phyloP scores from a whole-genome alignment of 2,113 vertebrate species.

The Panurus biarmicus region DNA sequence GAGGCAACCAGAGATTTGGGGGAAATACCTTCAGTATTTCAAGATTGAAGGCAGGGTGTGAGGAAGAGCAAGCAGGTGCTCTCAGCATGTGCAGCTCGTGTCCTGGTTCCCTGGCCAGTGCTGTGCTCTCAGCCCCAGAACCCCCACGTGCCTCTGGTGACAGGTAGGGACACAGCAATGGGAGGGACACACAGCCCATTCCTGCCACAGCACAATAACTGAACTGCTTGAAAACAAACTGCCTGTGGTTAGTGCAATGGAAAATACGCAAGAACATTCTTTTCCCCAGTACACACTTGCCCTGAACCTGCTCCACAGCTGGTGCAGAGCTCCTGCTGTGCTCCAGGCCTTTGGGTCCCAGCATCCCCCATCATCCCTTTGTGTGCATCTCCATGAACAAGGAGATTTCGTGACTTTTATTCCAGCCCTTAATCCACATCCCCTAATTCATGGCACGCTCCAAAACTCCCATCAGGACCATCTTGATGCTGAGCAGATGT shows the following conservation, averaged over 20 bases:
- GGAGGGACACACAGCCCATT: not conserved
- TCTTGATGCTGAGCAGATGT: not conserved
- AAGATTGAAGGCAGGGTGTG: not conserved
- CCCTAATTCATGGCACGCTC: fast-evolving
- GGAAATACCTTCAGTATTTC: not conserved
- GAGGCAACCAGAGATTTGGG: not conserved
- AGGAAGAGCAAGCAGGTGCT: not conserved
- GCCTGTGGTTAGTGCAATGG: conserved; percentile 22
- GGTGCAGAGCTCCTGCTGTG: not conserved
- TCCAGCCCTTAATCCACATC: not conserved
- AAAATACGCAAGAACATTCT: not conserved
- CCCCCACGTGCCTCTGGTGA: fast-evolving
- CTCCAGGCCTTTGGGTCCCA: fast-evolving
- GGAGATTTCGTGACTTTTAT: fast-evolving
- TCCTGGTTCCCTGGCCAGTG: fast-evolving
- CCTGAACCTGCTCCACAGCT: not conserved
- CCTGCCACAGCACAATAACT: not conserved
- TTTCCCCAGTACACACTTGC: not conserved
- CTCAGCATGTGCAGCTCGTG: not conserved
- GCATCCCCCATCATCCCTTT: not conserved
- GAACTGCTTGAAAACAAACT: not conserved
- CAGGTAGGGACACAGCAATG: not conserved
- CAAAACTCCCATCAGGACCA: not conserved
- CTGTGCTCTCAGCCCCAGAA: not conserved
- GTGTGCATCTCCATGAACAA: fast-evolving